phyloP scores from a whole-genome alignment of 2,797 vertebrate species.

The Euphonia xanthogaster region DNA sequence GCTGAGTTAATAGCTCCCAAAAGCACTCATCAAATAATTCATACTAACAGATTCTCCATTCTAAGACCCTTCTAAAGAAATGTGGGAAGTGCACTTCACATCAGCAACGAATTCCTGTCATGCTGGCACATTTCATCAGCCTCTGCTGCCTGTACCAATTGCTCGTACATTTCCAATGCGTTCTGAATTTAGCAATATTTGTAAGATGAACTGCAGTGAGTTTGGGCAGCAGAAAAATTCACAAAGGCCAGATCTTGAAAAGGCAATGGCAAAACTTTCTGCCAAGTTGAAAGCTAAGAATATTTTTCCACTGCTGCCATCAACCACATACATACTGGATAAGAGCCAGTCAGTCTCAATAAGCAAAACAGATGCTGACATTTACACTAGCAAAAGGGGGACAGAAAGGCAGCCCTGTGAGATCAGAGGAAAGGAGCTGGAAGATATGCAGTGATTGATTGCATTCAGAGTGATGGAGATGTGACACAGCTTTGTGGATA shows the following conservation, averaged over 20 bases:
- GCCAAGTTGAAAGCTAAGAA: conserved; percentile 27
- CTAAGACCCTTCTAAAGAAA: not conserved
- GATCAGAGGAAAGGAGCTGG: not conserved
- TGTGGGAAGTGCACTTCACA: not conserved
- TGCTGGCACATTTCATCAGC: not conserved
- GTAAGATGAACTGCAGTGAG: not conserved
- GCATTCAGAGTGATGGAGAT: not conserved
- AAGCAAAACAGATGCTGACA: conserved; percentile 44
- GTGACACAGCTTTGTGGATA: not conserved
- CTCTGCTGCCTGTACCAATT: not conserved
- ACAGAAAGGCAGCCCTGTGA: not conserved
- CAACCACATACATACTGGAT: not conserved
- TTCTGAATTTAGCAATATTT: not conserved
- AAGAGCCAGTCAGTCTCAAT: conserved; percentile 26
- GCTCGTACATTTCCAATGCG: not conserved
- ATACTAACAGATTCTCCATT: not conserved
- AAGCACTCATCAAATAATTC: not conserved
- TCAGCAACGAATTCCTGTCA: not conserved
- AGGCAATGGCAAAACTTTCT: conserved; percentile 10
- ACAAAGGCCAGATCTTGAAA: not conserved
- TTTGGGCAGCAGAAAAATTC: not conserved
- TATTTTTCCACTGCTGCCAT: conserved; percentile 28
- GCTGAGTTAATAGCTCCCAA: not conserved
- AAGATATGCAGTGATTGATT: not conserved
- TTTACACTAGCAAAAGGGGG: not conserved